Percentiles rank a stretch among this genome's conserved stretches.
Evolutionary conservation across 2,888 invertebrate species (phyloP).

Genomic region (Cordylochernes scorpioides): DNA sequence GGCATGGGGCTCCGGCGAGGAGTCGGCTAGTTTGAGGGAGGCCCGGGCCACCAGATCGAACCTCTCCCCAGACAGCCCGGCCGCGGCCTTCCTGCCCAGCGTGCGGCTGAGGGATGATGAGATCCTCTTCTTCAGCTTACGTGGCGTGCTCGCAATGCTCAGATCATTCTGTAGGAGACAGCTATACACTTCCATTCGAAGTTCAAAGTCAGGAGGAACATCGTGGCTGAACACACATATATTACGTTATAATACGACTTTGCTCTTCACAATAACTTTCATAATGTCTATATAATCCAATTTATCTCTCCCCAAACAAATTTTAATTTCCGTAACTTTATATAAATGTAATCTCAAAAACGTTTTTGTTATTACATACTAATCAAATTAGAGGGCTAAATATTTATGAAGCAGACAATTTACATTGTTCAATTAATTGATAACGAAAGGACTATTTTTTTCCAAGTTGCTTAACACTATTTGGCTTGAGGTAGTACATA

Average conservation of each 20-base stretch:
- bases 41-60: constrained; percentile 35
- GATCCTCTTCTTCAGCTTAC: constrained; percentile 34
- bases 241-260: not conserved
- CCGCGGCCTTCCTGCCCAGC: constrained; percentile 34
- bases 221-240: constrained; percentile 20
- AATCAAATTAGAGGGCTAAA: not conserved
- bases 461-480: too few species aligned
- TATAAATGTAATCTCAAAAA: not conserved
- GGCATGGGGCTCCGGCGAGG: constrained; percentile 30
- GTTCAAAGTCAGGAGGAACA: constrained; percentile 31
- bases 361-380: constrained; percentile 1
- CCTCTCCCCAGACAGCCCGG: constrained; percentile 21
- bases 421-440: too few species aligned
- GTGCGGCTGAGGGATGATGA: constrained; percentile 33
- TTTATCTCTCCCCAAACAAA: not conserved
- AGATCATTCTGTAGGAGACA: constrained; percentile 34
- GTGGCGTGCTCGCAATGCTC: constrained; percentile 33
- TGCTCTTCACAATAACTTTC: too few species aligned
- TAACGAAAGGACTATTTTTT: too few species aligned
- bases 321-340: not conserved
- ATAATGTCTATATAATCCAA: too few species aligned
- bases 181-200: constrained; percentile 33
- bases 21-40: constrained; percentile 29
- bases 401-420: too few species aligned
- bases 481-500: too few species aligned